A percentile compares a stretch with the other conserved stretches of the same genome.
Conservation (phyloP, 2,797 vertebrate genomes). For the Yasuhikotakia modesta region DNA sequence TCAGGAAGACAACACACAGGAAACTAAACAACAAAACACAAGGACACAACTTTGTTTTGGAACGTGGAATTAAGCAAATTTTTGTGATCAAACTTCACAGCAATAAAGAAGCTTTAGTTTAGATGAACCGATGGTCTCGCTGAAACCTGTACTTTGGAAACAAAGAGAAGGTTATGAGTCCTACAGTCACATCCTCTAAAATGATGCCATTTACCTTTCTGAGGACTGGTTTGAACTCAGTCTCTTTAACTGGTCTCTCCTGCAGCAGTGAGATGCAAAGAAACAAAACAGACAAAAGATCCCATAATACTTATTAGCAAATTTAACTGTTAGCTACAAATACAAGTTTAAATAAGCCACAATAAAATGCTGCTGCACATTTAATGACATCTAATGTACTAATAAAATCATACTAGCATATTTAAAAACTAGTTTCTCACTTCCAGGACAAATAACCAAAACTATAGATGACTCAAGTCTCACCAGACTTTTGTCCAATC, state of each 20-base stretch:
- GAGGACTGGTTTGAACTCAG: conserved; percentile 74
- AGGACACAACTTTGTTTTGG: not conserved
- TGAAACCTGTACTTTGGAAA: conserved; percentile 1
- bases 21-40: not conserved
- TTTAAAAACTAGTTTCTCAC: too few species aligned
- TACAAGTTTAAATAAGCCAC: not conserved
- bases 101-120: not conserved
- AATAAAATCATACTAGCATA: not conserved
- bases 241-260: conserved; percentile 70
- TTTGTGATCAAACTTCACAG: not conserved
- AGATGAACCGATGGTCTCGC: not conserved
- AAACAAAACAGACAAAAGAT: conserved; percentile 15
- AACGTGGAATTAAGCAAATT: not conserved
- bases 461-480: too few species aligned
- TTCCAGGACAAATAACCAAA: too few species aligned
- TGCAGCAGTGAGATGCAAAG: conserved; percentile 56
- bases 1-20: not conserved
- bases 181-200: not conserved
- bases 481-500: too few species aligned
- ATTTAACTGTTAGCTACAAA: not conserved
- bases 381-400: not conserved
- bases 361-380: not conserved
- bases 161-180: not conserved
- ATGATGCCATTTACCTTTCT: conserved; percentile 74
- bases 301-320: not conserved